Evolutionary conservation across 2,888 invertebrate genomes (phyloP).

Genomic region (Uropetala carovei): DNA sequence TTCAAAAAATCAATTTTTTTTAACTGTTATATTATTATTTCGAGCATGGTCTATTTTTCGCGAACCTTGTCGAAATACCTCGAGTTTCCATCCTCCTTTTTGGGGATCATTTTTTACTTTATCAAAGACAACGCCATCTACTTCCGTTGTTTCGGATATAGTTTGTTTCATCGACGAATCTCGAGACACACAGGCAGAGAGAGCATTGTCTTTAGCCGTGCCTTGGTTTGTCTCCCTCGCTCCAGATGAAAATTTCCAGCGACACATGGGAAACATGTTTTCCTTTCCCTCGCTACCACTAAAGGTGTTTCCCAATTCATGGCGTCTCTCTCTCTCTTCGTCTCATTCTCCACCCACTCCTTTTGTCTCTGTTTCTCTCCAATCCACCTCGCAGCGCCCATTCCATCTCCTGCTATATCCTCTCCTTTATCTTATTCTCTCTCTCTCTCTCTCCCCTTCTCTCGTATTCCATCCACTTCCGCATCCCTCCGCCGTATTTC

Average conservation of each 20-base stretch:
- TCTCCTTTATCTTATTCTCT: background rate
- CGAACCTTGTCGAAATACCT: too few species aligned
- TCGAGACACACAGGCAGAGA: background rate
- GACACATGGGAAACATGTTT: constrained; percentile 25
- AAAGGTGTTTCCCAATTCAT: background rate
- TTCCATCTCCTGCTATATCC: background rate
- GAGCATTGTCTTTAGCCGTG: background rate
- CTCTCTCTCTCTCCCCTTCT: background rate
- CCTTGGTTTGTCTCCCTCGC: background rate
- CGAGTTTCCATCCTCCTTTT: too few species aligned
- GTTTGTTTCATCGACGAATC: too few species aligned
- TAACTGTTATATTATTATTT: too few species aligned
- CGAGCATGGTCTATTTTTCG: too few species aligned
- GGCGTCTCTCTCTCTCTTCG: background rate
- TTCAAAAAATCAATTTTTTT: too few species aligned
- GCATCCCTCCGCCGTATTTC: too few species aligned
- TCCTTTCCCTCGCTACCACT: background rate
- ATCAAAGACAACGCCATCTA: too few species aligned
- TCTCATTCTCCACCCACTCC: background rate
- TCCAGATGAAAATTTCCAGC: background rate
- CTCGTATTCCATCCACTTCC: too few species aligned
- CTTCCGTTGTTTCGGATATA: too few species aligned
- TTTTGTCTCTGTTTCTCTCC: background rate
- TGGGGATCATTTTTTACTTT: too few species aligned
- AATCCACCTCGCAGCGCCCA: background rate